Conservation (phyloP, 2,888 invertebrate genomes). For the Zootermopsis nevadensis region DNA sequence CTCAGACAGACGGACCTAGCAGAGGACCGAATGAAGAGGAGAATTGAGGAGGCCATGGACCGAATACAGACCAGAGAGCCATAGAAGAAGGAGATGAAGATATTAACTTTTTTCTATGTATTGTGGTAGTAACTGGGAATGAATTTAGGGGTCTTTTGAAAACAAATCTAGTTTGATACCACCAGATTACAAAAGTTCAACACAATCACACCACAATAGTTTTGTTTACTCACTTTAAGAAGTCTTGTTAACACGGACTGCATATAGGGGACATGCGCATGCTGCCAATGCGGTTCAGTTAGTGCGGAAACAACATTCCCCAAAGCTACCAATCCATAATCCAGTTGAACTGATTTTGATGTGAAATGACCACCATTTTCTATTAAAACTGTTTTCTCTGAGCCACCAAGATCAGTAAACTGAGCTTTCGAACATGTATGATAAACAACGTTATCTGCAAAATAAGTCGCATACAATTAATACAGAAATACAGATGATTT, state of each 20-base stretch:
- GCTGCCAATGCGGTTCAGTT: slow-evolving; percentile 62
- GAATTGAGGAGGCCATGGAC: too few species aligned
- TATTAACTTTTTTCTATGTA: too few species aligned
- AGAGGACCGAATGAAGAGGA: too few species aligned
- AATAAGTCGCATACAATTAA: not conserved
- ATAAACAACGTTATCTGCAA: slow-evolving; percentile 74
- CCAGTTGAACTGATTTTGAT: slow-evolving; percentile 63
- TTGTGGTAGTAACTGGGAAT: too few species aligned
- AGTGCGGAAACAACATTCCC: slow-evolving; percentile 74
- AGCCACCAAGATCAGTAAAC: slow-evolving; percentile 76
- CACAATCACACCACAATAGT: too few species aligned
- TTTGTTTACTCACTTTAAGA: slow-evolving; percentile 52
- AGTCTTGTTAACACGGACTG: slow-evolving; percentile 54
- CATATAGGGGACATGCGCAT: slow-evolving; percentile 53
- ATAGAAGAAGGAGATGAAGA: too few species aligned
- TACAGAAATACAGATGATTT: not conserved
- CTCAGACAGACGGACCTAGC: too few species aligned
- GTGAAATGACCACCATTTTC: slow-evolving; percentile 63
- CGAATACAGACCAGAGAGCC: too few species aligned
- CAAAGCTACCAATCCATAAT: slow-evolving; percentile 74
- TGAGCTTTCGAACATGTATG: slow-evolving; percentile 79
- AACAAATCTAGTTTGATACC: too few species aligned
- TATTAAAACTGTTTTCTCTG: slow-evolving; percentile 65
- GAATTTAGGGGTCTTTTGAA: too few species aligned
- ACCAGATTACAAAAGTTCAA: too few species aligned